phyloP scores from a whole-genome alignment of 2,888 invertebrate genomes.

The Oligia strigilis region DNA sequence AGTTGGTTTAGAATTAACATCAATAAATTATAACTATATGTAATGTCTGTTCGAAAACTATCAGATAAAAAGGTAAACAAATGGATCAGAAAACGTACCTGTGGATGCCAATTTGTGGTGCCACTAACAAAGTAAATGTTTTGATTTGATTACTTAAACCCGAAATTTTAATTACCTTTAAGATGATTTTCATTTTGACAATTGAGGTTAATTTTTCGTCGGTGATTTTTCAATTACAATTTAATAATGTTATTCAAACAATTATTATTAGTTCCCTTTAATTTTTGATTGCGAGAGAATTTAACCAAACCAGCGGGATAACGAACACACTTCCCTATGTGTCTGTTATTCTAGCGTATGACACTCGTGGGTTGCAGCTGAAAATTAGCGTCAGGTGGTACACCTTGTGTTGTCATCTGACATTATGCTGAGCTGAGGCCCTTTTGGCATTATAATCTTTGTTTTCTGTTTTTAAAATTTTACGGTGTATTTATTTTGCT shows the following conservation, averaged over 20 bases:
- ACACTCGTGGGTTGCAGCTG: too few relatives aligned
- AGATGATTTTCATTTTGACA: background rate
- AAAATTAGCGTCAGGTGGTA: too few relatives aligned
- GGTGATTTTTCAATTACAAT: background rate
- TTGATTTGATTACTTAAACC: background rate
- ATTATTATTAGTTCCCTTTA: background rate
- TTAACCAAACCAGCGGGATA: background rate
- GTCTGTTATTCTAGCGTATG: too few relatives aligned
- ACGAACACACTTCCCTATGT: too few relatives aligned
- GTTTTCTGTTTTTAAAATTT: too few relatives aligned
- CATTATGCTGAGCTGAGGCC: too few relatives aligned
- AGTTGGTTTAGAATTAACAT: conserved; percentile 28
- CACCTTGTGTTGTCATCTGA: too few relatives aligned
- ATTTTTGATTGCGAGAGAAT: too few relatives aligned
- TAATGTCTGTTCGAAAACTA: conserved; percentile 15
- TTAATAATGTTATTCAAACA: too few relatives aligned
- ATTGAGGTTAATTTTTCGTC: background rate
- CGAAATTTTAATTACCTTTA: background rate
- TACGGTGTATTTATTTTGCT: too few relatives aligned
- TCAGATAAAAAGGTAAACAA: background rate
- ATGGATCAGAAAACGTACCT: background rate
- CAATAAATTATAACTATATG: background rate
- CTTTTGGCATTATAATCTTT: too few relatives aligned
- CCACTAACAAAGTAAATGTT: background rate
- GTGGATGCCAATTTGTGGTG: background rate